Conservation (phyloP, 2,888 invertebrate genomes). For the Rhagophthalmus giganteus region DNA sequence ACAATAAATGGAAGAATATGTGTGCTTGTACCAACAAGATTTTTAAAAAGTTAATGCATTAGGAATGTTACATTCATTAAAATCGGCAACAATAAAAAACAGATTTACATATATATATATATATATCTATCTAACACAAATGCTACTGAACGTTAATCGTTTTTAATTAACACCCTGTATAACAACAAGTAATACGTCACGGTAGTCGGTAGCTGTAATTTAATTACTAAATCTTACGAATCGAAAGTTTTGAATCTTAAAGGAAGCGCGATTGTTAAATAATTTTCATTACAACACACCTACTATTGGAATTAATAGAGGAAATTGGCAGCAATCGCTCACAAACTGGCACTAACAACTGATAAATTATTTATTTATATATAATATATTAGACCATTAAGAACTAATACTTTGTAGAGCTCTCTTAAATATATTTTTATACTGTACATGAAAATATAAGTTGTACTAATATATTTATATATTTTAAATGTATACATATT, state of each 20-base stretch:
- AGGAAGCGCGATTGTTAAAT: conserved; percentile 10
- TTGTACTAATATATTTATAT: conserved; percentile 22
- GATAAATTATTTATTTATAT: conserved; percentile 9
- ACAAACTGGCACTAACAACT: conserved; percentile 19
- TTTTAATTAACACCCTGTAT: conserved; percentile 25
- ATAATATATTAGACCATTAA: conserved; percentile 14
- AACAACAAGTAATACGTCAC: conserved; percentile 2
- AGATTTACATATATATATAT: conserved; percentile 38
- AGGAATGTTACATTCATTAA: conserved; percentile 47
- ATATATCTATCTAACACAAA: conserved; percentile 17
- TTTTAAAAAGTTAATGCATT: conserved; percentile 40
- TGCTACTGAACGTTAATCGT: conserved; percentile 3
- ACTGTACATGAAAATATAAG: conserved; percentile 31
- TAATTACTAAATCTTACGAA: no score
- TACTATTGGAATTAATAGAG: conserved; percentile 12
- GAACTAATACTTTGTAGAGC: conserved; percentile 13
- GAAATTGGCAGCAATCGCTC: conserved; percentile 15
- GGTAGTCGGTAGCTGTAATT: no score
- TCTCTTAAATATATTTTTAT: conserved; percentile 18
- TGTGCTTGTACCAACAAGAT: conserved; percentile 38
- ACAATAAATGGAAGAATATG: conserved; percentile 43
- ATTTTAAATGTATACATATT: neutral
- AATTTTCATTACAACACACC: conserved; percentile 1
- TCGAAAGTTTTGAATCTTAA: conserved; percentile 1
- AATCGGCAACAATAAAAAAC: conserved; percentile 43